A percentile compares a stretch with the other conserved stretches of the same genome.
phyloP scores from a whole-genome alignment of 2,888 invertebrate genomes.

The Tanypteryx hageni region DNA sequence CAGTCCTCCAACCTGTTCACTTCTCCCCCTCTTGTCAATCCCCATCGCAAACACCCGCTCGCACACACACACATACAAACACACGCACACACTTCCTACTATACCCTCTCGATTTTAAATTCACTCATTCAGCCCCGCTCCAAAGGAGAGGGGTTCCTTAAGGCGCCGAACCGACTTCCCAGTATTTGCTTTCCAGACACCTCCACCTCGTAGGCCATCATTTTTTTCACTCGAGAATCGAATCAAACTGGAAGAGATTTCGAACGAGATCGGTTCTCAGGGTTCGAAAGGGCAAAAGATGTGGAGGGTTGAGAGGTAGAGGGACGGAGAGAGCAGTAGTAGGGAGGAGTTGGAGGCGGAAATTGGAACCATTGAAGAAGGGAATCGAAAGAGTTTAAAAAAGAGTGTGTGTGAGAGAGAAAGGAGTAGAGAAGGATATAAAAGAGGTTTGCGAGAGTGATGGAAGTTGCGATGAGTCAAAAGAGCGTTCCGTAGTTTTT shows the following conservation, averaged over 20 bases:
- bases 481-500: not conserved
- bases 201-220: slow-evolving; percentile 3
- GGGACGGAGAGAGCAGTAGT: not conserved
- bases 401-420: not conserved
- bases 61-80: too few species aligned
- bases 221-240: not conserved
- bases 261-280: not conserved
- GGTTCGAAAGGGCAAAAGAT: not conserved
- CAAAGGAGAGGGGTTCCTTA: not conserved
- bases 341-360: not conserved
- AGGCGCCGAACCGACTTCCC: not conserved
- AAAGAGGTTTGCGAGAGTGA: not conserved
- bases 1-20: not conserved
- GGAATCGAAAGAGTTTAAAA: slow-evolving; percentile 3
- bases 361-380: slow-evolving; percentile 54
- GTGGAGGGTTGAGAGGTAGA: too few species aligned
- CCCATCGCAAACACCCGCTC: too few species aligned
- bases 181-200: slow-evolving; percentile 3
- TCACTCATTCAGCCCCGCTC: too few species aligned
- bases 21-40: not conserved
- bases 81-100: too few species aligned
- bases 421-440: too few species aligned
- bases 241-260: not conserved
- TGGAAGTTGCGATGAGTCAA: slow-evolving; percentile 23
- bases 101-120: too few species aligned